Percentiles rank a stretch among this genome's conserved stretches.
These are phyloP conservation scores for Amphiprion clarkii DNA, from an alignment of 2,797 vertebrate species.

Conservation along the genomic window DNA sequence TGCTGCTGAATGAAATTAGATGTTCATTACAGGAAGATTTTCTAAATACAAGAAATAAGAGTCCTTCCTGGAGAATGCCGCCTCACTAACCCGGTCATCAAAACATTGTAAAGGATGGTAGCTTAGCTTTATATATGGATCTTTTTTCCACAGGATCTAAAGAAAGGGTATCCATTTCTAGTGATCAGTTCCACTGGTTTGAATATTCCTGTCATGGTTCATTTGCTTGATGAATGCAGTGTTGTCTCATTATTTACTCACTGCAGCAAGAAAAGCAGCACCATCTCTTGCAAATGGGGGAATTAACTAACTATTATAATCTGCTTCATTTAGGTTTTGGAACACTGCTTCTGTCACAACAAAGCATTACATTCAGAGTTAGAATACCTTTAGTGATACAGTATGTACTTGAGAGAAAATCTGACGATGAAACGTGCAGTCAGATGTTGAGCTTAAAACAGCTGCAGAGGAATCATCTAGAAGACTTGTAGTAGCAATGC, in stretches of 20 bases:
- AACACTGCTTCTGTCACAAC: neutral
- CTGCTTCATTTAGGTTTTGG: conserved; percentile 22
- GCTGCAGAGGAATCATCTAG: neutral
- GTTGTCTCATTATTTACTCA: conserved; percentile 14
- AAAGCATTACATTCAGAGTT: neutral
- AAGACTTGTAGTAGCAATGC: neutral
- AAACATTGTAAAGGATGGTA: neutral
- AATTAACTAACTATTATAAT: conserved; percentile 39
- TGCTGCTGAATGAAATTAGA: neutral
- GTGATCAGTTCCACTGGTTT: conserved; percentile 36
- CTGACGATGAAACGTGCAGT: neutral
- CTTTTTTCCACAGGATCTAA: conserved; percentile 11
- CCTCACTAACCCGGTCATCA: conserved; percentile 1
- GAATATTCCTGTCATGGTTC: conserved; percentile 40
- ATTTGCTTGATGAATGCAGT: conserved; percentile 43
- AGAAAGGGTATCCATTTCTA: conserved; percentile 1
- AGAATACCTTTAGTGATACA: neutral
- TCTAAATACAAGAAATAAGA: neutral
- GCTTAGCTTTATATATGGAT: neutral
- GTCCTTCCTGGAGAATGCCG: neutral
- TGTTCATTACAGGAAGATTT: neutral
- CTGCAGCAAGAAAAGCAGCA: neutral
- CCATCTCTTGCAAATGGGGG: conserved; percentile 11
- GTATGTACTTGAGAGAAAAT: conserved; percentile 15
- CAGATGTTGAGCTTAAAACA: conserved; percentile 5